A percentile compares a stretch with the other conserved stretches of the same genome.
phyloP scores from a whole-genome alignment of 2,113 vertebrate species.

The Otus sunia region DNA sequence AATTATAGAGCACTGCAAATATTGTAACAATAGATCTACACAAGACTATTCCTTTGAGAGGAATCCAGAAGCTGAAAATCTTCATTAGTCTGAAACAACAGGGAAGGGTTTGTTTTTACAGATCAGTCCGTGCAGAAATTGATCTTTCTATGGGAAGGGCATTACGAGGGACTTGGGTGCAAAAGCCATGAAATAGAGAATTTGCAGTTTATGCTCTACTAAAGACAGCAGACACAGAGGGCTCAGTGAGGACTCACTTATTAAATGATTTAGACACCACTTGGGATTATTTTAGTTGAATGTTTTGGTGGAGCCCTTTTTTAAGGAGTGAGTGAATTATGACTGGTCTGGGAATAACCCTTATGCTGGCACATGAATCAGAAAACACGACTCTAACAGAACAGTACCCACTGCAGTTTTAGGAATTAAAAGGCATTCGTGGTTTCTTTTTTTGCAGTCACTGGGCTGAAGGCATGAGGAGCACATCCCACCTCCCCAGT shows the following conservation, averaged over 20 bases:
- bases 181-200: not conserved
- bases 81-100: not conserved
- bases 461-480: not conserved
- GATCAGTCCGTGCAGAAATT: not conserved
- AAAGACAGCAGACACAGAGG: not conserved
- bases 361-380: not conserved
- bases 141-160: not conserved
- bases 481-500: not conserved
- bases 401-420: not conserved
- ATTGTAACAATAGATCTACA: not conserved
- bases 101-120: not conserved
- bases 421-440: not conserved
- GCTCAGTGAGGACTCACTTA: not conserved
- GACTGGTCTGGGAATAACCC: not conserved
- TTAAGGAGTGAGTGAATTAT: not conserved
- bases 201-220: not conserved
- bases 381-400: not conserved
- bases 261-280: not conserved
- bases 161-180: fast-evolving
- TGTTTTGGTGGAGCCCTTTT: not conserved
- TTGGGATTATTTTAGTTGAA: not conserved
- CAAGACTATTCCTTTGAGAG: not conserved
- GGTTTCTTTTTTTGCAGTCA: not conserved
- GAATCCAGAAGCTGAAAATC: not conserved
- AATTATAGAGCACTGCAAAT: fast-evolving